Conservation (phyloP, 2,113 vertebrate genomes). For the Antigone vipio region DNA sequence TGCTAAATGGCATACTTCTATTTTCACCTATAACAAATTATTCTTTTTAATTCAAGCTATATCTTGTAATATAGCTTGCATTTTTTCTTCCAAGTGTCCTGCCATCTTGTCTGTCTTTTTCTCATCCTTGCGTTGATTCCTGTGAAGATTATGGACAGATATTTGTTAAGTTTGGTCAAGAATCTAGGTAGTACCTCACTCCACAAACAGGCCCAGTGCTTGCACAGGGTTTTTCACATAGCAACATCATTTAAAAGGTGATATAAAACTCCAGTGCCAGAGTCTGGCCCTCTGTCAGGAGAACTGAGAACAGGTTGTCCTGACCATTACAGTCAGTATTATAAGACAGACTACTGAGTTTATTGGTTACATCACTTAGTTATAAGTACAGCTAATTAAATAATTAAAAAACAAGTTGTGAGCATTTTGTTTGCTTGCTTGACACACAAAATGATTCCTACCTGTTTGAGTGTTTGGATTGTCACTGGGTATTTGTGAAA, state of each 20-base stretch:
- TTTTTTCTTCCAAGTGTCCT: background rate
- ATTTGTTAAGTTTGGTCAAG: background rate
- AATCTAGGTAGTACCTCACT: background rate
- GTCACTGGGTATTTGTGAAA: background rate
- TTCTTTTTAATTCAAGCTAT: background rate
- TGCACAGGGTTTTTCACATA: background rate
- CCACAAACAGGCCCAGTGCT: background rate
- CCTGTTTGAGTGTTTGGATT: background rate
- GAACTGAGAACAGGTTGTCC: background rate
- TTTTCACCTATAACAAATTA: background rate
- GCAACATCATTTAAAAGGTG: background rate
- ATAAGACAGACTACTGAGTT: background rate
- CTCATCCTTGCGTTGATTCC: background rate
- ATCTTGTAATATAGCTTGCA: background rate
- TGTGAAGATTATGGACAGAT: background rate
- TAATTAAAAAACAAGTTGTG: background rate
- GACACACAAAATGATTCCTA: rapidly evolving
- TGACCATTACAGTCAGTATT: background rate
- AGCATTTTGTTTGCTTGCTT: background rate
- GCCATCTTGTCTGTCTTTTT: background rate
- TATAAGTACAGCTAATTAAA: background rate
- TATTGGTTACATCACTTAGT: background rate
- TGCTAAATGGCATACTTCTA: background rate
- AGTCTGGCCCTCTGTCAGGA: background rate
- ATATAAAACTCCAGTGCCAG: background rate